Conservation (phyloP, 2,888 invertebrate species). For the Idaea aversata region DNA sequence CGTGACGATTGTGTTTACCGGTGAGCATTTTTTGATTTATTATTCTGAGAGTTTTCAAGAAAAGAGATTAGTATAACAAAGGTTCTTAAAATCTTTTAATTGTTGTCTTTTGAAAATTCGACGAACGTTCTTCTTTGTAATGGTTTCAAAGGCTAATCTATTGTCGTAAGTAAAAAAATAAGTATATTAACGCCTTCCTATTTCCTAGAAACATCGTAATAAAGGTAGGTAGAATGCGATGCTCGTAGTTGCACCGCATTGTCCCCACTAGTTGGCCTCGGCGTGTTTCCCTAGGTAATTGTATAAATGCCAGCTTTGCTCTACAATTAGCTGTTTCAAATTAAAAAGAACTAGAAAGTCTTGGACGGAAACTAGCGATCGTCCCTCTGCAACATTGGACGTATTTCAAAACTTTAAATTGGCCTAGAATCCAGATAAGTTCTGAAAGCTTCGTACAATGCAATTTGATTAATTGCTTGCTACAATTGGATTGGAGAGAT, state of each 20-base stretch:
- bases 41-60: neutral
- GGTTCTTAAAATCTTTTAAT: neutral
- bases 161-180: neutral
- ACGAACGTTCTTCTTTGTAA: neutral
- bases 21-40: neutral
- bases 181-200: neutral
- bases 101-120: neutral
- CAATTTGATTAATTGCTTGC: neutral
- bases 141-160: neutral
- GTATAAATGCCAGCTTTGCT: slow-evolving; percentile 12
- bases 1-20: neutral
- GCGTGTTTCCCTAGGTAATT: slow-evolving; percentile 31
- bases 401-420: neutral
- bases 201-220: slow-evolving; percentile 35
- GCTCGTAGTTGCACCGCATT: slow-evolving; percentile 31
- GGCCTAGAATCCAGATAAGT: neutral
- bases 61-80: neutral
- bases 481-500: neutral
- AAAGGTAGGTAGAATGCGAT: slow-evolving; percentile 19
- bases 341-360: slow-evolving; percentile 1
- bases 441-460: neutral
- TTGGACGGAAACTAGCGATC: too few species aligned
- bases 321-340: slow-evolving; percentile 13
- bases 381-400: neutral
- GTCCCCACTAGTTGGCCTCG: slow-evolving; percentile 35